Percentiles rank a stretch among this genome's conserved stretches.
phyloP scores from a whole-genome alignment of 2,888 invertebrate genomes.

The Lutraria lutraria region DNA sequence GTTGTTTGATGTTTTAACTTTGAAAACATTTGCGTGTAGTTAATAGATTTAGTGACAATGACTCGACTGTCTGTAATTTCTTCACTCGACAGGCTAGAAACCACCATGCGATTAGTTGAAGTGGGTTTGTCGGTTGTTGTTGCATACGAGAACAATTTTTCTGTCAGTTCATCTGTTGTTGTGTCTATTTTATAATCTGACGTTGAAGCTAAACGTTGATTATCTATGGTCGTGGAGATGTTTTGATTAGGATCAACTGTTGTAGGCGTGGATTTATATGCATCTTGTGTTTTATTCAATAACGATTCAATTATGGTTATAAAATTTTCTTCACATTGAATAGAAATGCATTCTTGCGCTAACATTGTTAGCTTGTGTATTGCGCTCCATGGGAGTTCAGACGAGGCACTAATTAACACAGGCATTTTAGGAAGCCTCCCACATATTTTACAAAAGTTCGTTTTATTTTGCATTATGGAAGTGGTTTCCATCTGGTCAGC shows the following conservation, averaged over 20 bases:
- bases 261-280: too few relatives aligned
- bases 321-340: background rate
- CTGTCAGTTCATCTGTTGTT: background rate
- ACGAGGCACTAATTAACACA: background rate
- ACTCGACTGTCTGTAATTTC: background rate
- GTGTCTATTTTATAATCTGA: background rate
- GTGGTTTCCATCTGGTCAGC: background rate
- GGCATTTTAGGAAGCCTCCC: slow-evolving; percentile 10
- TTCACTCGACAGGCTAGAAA: background rate
- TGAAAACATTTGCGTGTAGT: background rate
- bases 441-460: background rate
- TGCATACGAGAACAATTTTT: background rate
- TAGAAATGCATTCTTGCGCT: background rate
- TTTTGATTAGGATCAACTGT: too few relatives aligned
- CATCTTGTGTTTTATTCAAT: background rate
- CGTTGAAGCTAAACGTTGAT: background rate
- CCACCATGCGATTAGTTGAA: background rate
- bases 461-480: background rate
- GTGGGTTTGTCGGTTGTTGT: background rate
- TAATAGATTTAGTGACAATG: background rate
- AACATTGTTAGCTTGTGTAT: background rate
- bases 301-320: background rate
- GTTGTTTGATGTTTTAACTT: background rate
- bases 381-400: background rate
- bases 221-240: too few relatives aligned